phyloP scores from a whole-genome alignment of 2,797 vertebrate species.

The Sebastes alutus region DNA sequence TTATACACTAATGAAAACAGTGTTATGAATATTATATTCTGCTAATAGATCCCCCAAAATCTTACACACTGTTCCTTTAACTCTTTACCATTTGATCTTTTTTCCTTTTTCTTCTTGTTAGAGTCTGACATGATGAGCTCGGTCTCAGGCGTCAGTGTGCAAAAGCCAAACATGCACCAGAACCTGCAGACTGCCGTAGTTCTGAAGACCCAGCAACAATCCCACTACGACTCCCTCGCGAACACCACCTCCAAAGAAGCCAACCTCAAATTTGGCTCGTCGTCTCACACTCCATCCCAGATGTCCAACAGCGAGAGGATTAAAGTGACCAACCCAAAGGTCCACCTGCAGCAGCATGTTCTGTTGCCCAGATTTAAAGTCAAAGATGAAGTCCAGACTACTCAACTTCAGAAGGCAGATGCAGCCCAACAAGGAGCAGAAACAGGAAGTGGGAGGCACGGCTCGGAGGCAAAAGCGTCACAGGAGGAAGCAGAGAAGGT shows the following conservation, averaged over 20 bases:
- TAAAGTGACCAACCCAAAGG: not conserved
- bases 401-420: not conserved
- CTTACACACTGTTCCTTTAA: not conserved
- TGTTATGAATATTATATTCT: too few relatives aligned
- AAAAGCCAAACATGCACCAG: slow-evolving; percentile 17
- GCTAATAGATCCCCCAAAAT: too few relatives aligned
- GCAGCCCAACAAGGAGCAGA: not conserved
- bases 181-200: slow-evolving; percentile 18
- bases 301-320: slow-evolving; percentile 3
- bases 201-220: slow-evolving; percentile 43
- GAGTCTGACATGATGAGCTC: slow-evolving; percentile 73
- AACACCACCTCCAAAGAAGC: slow-evolving; percentile 40
- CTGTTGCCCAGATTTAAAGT: not conserved
- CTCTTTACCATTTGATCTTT: not conserved
- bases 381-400: not conserved
- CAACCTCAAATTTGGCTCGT: slow-evolving; percentile 11
- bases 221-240: not conserved
- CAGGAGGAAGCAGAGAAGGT: not conserved
- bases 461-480: not conserved
- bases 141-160: slow-evolving; percentile 12
- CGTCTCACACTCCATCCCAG: slow-evolving; percentile 2
- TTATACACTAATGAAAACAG: too few relatives aligned
- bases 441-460: not conserved
- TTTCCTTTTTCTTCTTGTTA: slow-evolving; percentile 33
- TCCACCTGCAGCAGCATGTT: not conserved